A percentile compares a stretch with the other conserved stretches of the same genome.
Conservation (phyloP, 2,888 invertebrate genomes). For the Dinocampus coccinellae region DNA sequence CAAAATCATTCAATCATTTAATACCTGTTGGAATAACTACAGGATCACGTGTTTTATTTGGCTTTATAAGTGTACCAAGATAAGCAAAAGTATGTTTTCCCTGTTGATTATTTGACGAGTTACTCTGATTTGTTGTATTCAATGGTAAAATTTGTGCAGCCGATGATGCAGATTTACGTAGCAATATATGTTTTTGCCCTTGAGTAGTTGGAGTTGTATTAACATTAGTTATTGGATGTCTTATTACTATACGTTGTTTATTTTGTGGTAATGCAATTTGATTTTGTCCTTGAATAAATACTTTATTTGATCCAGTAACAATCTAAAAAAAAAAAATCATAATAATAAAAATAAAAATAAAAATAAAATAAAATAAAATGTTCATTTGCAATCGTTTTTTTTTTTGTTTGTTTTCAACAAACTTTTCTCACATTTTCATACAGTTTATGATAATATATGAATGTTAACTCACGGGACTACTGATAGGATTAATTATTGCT, state of each 20-base stretch:
- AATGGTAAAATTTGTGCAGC: conserved; percentile 65
- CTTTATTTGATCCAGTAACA: conserved; percentile 60
- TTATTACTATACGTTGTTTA: conserved; percentile 62
- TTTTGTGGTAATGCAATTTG: conserved; percentile 57
- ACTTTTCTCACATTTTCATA: neutral
- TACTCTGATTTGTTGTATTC: conserved; percentile 55
- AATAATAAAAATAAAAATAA: conserved; percentile 1
- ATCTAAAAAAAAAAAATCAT: conserved; percentile 59
- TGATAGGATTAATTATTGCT: conserved; percentile 62
- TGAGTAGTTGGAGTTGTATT: conserved; percentile 43
- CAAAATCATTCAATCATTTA: neutral
- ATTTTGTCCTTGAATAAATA: conserved; percentile 62
- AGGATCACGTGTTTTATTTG: conserved; percentile 62
- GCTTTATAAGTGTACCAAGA: conserved; percentile 65
- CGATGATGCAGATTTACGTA: conserved; percentile 61
- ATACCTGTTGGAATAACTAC: conserved; percentile 64
- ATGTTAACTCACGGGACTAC: conserved; percentile 55
- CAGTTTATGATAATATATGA: neutral
- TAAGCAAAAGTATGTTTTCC: conserved; percentile 67
- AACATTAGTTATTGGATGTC: conserved; percentile 54
- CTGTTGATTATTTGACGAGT: conserved; percentile 55
- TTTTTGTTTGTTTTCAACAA: neutral
- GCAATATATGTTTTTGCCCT: conserved; percentile 63
- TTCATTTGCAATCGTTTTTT: neutral
- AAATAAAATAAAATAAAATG: neutral